These are phyloP conservation scores for Noctua fimbriata DNA, from an alignment of 2,888 invertebrate genomes.

Conservation along the genomic window DNA sequence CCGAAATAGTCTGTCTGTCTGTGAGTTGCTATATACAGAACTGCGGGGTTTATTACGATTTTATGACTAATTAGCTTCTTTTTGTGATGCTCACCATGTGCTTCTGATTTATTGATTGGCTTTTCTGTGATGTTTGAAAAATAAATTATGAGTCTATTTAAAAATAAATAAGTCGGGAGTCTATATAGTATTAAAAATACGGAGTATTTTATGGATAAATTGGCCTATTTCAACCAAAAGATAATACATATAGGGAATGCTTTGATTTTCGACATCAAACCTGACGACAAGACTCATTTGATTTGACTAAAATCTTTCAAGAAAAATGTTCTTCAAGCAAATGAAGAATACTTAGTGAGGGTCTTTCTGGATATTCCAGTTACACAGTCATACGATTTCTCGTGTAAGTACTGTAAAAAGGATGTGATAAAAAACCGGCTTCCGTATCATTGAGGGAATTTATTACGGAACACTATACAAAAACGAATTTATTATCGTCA, in stretches of 20 bases:
- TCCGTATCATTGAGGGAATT: slow-evolving; percentile 15
- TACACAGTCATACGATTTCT: neutral
- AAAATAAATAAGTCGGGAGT: neutral
- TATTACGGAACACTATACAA: slow-evolving; percentile 15
- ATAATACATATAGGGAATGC: neutral
- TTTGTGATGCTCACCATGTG: slow-evolving; percentile 29
- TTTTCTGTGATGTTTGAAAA: slow-evolving; percentile 27
- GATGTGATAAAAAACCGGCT: slow-evolving; percentile 13
- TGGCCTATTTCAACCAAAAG: slow-evolving; percentile 6
- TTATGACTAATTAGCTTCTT: slow-evolving; percentile 58
- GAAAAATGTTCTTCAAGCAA: neutral
- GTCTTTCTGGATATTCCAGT: neutral
- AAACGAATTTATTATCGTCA: neutral
- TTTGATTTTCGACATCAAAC: no score
- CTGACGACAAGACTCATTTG: neutral
- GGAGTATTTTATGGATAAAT: neutral
- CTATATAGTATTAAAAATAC: neutral
- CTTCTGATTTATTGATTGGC: slow-evolving; percentile 28
- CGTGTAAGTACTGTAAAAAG: neutral
- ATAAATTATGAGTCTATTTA: neutral
- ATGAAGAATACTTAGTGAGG: neutral
- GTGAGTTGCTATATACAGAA: slow-evolving; percentile 68
- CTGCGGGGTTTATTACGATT: slow-evolving; percentile 57
- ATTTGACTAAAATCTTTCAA: fast-evolving
- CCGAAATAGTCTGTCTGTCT: slow-evolving; percentile 77